These are phyloP conservation scores for Andrena hattorfiana DNA, from an alignment of 2,888 invertebrate species.

Conservation along the genomic window DNA sequence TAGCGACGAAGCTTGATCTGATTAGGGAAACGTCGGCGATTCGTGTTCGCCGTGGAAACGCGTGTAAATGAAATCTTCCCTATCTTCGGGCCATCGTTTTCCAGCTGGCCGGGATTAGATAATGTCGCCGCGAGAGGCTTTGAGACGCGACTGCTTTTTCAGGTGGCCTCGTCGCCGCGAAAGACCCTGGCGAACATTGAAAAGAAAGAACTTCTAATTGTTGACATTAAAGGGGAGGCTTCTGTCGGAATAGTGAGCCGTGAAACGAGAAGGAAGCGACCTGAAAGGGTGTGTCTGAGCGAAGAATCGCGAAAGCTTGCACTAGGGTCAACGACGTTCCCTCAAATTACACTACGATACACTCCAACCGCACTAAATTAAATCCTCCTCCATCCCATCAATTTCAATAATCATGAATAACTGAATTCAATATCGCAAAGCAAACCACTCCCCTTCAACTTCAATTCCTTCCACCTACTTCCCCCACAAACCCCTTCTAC, in stretches of 20 bases:
- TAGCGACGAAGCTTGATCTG: background rate
- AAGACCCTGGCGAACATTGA: constrained; percentile 14
- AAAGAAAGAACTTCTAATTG: constrained; percentile 45
- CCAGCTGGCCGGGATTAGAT: constrained; percentile 8
- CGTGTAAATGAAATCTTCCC: background rate
- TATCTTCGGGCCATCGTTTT: background rate
- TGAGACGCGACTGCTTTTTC: constrained; percentile 15
- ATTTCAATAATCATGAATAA: background rate
- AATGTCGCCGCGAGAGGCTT: constrained; percentile 20
- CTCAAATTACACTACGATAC: too few relatives aligned
- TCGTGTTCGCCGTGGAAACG: background rate
- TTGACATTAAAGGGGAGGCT: constrained; percentile 52
- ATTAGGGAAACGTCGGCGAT: background rate
- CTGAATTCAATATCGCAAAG: background rate
- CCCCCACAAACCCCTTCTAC: background rate
- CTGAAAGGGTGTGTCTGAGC: constrained; percentile 12
- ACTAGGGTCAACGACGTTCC: constrained; percentile 19
- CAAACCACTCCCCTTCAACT: background rate
- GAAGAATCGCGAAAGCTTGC: constrained; percentile 25
- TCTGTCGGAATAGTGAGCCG: constrained; percentile 5
- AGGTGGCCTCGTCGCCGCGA: constrained; percentile 13
- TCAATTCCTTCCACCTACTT: background rate
- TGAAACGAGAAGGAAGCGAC: constrained; percentile 17
- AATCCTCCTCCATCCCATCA: background rate
- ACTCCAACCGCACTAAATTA: too few relatives aligned